Percentiles rank a stretch among this genome's conserved stretches.
phyloP scores from a whole-genome alignment of 2,888 invertebrate species.

The Unio delphinus region DNA sequence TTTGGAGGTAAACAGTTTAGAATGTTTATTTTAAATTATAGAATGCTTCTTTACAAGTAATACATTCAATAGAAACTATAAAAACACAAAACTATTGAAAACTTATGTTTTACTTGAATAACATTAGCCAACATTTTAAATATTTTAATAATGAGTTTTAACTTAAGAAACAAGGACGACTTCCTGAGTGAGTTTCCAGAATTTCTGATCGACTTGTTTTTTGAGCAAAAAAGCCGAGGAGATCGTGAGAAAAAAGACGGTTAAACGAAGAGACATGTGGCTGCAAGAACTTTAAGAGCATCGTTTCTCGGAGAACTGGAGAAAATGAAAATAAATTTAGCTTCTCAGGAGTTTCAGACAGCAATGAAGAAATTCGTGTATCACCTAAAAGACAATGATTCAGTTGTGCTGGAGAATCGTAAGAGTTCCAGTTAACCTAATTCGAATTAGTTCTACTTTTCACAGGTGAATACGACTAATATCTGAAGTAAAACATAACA shows the following conservation, averaged over 20 bases:
- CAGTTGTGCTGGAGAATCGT: no score
- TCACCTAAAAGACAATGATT: background rate
- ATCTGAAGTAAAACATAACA: no score
- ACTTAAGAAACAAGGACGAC: background rate
- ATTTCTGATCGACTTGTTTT: background rate
- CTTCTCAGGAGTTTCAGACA: background rate
- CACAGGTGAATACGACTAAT: no score
- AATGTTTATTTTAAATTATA: no score
- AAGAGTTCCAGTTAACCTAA: no score
- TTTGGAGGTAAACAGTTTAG: no score
- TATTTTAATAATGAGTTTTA: background rate
- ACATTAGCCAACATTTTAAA: no score
- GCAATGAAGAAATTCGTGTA: slow-evolving; percentile 9
- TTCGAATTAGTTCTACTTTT: no score
- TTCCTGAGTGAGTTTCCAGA: background rate
- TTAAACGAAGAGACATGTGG: background rate
- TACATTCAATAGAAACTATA: no score
- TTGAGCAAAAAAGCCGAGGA: background rate
- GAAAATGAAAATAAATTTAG: slow-evolving; percentile 1
- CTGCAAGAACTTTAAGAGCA: slow-evolving; percentile 1
- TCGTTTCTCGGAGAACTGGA: background rate
- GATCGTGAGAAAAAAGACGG: background rate
- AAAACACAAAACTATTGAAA: no score
- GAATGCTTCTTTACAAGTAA: no score
- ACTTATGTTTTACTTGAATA: no score